A percentile compares a stretch with the other conserved stretches of the same genome.
Conservation (phyloP, 2,888 invertebrate genomes). For the Caenorhabditis macrosperma region DNA sequence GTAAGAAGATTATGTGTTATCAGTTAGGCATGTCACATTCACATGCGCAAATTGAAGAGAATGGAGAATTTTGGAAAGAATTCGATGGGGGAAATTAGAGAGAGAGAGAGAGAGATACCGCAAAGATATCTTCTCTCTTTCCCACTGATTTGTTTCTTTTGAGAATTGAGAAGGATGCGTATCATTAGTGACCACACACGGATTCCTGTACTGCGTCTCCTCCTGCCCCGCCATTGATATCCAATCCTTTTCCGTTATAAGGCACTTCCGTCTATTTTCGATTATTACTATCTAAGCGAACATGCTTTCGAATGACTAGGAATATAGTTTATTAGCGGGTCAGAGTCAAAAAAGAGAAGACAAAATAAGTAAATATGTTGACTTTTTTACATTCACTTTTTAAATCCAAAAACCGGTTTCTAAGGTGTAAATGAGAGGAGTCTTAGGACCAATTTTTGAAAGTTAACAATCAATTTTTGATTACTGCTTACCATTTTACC, state of each 20-base stretch:
- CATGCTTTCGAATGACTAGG: neutral
- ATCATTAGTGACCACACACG: constrained; percentile 29
- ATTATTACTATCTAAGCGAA: neutral
- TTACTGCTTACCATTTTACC: neutral
- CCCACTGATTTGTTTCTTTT: constrained; percentile 40
- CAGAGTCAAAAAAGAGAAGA: neutral
- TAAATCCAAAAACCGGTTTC: neutral
- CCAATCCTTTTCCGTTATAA: neutral
- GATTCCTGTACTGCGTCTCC: constrained; percentile 30
- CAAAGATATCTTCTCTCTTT: constrained; percentile 33
- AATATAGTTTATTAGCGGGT: constrained; percentile 5
- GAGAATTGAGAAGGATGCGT: constrained; percentile 18
- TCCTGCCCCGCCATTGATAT: constrained; percentile 4
- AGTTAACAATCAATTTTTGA: neutral
- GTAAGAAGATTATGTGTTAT: neutral
- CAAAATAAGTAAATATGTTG: neutral
- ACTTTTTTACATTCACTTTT: neutral
- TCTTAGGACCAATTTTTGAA: neutral
- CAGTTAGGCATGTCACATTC: constrained; percentile 41
- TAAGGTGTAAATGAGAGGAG: neutral
- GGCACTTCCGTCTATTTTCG: neutral
- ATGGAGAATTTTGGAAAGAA: constrained; percentile 30
- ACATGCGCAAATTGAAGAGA: constrained; percentile 48
- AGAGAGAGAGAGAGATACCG: constrained; percentile 11
- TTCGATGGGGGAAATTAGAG: neutral